Percentiles rank a stretch among this genome's conserved stretches.
phyloP scores from a whole-genome alignment of 2,888 invertebrate species.

The Nomada ruficornis region DNA sequence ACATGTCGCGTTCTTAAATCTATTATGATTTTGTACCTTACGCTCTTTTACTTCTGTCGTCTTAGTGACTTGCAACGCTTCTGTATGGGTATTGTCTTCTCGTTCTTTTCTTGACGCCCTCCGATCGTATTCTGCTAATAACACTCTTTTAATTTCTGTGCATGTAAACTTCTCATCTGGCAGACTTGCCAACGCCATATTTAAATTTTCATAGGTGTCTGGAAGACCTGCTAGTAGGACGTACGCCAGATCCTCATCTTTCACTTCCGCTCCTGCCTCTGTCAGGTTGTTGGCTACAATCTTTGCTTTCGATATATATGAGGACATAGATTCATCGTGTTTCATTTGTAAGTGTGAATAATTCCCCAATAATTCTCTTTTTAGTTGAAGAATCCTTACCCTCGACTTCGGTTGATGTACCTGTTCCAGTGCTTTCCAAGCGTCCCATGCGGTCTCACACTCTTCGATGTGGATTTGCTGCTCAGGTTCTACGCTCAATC shows the following conservation, averaged over 20 bases:
- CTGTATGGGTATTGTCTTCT: no score
- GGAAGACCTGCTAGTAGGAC: no score
- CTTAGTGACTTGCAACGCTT: no score
- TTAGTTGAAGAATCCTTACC: slow-evolving; percentile 13
- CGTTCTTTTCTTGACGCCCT: no score
- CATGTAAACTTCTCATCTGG: no score
- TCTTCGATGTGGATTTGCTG: slow-evolving; percentile 19
- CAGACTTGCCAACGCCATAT: no score
- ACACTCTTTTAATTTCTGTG: no score
- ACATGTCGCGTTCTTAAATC: no score
- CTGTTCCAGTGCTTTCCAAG: slow-evolving; percentile 5
- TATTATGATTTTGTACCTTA: no score
- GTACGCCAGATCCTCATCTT: background rate
- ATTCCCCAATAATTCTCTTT: slow-evolving; percentile 23
- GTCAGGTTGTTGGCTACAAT: background rate
- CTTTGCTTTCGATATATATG: slow-evolving; percentile 4
- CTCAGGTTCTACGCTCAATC: background rate
- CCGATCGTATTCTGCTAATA: no score
- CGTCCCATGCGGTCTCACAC: background rate
- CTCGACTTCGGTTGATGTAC: slow-evolving; percentile 19
- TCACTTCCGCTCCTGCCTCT: background rate
- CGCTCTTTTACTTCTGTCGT: no score
- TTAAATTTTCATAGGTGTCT: no score
- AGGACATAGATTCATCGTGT: background rate
- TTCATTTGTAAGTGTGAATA: background rate